Evolutionary conservation across 2,888 invertebrate genomes (phyloP), one percentile per base, ranked within the genome.

Genomic region (Arge pagana): DNA sequence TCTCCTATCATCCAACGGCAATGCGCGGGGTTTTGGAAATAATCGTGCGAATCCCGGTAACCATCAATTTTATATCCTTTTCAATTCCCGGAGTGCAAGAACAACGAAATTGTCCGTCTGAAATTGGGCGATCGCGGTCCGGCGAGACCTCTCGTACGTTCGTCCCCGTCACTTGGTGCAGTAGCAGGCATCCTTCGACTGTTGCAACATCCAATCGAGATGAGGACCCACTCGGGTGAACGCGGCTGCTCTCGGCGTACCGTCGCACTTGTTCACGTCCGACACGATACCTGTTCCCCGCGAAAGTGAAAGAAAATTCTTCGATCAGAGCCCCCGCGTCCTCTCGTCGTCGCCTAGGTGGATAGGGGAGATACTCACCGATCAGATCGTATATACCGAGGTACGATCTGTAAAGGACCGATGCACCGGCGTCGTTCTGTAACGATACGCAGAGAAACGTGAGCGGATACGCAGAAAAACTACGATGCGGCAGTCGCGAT

Each of bases 171-270:
- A 50, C 19, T 62, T 55, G 18, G 67, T 64, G 58, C 83, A 83
- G 58, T 80, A 83, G 58, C 84, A 85, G 11, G 82, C 82, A 59
- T 81, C 80, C 52, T 73, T 78, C 7, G 83, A 83, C 45, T 81
- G 77, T 53, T 80, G 74, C 11, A 79, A 74, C 55, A 85, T 82
- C 85, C 85, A 85, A 16, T 77, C 69, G 1, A 83, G 64, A 68
- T 83, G 82, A 7, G 81, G 76, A 19, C 78, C 77, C 3, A 83
- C 68, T 64, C 69, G 80, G 0, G 83, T 82, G 59, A 77, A 84
- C 13, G 82, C 62, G 0, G 82, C 79, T 3, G 79, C 72, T 41
- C 72, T 72, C 2, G 75, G 69, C 7, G 62, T 65, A 16, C 64
- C 54, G n/a, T 74, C 74, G 60, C 84, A 84, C 3, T 76, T 68